phyloP scores from a whole-genome alignment of 2,113 vertebrate genomes.

The Odocoileus virginianus region DNA sequence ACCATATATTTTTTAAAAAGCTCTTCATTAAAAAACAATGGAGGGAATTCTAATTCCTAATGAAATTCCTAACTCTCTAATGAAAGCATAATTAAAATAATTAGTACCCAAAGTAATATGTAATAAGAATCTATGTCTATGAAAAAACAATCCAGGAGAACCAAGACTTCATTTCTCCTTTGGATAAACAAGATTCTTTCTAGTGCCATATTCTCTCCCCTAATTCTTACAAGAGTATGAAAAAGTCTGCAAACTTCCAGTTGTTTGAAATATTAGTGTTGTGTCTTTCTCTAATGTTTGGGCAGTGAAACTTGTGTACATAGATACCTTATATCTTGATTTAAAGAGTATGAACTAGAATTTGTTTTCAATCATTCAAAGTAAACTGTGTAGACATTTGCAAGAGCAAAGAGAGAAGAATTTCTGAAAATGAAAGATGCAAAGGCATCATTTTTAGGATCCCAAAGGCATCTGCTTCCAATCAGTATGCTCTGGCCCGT shows the following conservation, averaged over 20 bases:
- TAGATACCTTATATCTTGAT: not conserved
- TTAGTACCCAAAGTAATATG: constrained; percentile 1
- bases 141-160: not conserved
- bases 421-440: constrained; percentile 87
- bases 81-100: constrained; percentile 33
- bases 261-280: not conserved
- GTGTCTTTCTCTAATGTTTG: not conserved
- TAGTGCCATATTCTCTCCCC: not conserved
- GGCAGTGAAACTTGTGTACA: not conserved
- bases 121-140: not conserved
- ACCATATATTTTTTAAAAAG: not conserved
- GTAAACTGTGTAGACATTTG: constrained; percentile 88
- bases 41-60: not conserved
- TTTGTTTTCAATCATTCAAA: constrained; percentile 81
- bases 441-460: constrained; percentile 83
- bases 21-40: not conserved
- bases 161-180: not conserved
- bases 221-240: not conserved
- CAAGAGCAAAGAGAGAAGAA: constrained; percentile 87
- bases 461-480: constrained; percentile 92
- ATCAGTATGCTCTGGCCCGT: constrained; percentile 84
- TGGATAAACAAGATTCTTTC: not conserved
- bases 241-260: not conserved
- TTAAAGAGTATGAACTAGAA: not conserved
- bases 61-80: not conserved